Conservation (phyloP, 2,888 invertebrate genomes). For the Sturmia bella region DNA sequence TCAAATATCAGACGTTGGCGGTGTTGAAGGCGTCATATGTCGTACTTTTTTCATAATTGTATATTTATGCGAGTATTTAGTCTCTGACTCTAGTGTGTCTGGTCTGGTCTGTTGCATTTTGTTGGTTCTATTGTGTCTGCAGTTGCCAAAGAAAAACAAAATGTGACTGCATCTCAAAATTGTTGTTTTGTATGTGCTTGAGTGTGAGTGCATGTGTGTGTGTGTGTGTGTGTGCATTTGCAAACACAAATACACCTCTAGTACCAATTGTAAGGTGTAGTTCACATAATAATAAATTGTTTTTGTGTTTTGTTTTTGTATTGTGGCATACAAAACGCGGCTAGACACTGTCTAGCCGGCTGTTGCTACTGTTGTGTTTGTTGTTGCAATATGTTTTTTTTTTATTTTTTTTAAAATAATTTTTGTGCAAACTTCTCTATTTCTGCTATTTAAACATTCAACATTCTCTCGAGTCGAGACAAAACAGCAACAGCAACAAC, state of each 20-base stretch:
- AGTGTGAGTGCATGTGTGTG: slow-evolving; percentile 23
- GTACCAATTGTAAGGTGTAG: slow-evolving; percentile 66
- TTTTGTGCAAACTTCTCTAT: slow-evolving; percentile 62
- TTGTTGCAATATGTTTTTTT: slow-evolving; percentile 39
- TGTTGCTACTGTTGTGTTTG: slow-evolving; percentile 70
- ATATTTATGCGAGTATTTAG: slow-evolving; percentile 41
- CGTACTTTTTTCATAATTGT: slow-evolving; percentile 18
- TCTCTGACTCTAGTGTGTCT: slow-evolving; percentile 67
- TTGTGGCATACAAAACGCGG: slow-evolving; percentile 73
- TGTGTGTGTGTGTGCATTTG: slow-evolving; percentile 4
- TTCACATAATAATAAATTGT: slow-evolving; percentile 65
- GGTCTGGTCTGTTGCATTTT: slow-evolving; percentile 68
- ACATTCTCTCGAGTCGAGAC: slow-evolving; percentile 61
- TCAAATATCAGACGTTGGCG: slow-evolving; percentile 62
- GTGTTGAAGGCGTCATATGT: slow-evolving; percentile 66
- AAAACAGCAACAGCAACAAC: slow-evolving; percentile 46
- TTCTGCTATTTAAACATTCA: slow-evolving; percentile 66
- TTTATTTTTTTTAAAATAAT: slow-evolving; percentile 23
- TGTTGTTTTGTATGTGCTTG: slow-evolving; percentile 48
- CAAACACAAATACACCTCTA: slow-evolving; percentile 25
- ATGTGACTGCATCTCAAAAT: slow-evolving; percentile 57
- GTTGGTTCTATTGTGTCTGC: slow-evolving; percentile 69
- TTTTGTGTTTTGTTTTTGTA: slow-evolving; percentile 71
- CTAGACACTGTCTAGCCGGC: slow-evolving; percentile 80
- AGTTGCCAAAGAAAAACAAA: slow-evolving; percentile 42